Conservation (phyloP, 2,797 vertebrate species). For the Aselliscus stoliczkanus region DNA sequence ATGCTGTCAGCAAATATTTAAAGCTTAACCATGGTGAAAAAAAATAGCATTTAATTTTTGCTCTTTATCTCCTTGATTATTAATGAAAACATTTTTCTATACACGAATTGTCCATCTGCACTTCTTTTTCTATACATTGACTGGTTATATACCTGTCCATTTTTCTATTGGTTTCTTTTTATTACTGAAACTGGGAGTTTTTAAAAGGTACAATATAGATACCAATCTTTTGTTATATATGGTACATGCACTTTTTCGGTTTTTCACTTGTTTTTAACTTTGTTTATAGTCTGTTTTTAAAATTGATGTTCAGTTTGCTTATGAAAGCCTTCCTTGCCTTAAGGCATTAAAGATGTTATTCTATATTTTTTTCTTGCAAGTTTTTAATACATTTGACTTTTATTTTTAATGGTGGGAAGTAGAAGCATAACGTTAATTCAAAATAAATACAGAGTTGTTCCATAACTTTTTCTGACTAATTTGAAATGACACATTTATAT, state of each 20-base stretch:
- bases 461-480: neutral
- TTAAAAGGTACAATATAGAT: neutral
- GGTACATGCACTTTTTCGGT: neutral
- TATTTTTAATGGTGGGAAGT: neutral
- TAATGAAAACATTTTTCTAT: neutral
- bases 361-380: neutral
- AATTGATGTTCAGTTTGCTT: neutral
- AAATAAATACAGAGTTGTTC: neutral
- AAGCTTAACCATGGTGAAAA: neutral
- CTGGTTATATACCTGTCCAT: neutral
- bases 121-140: neutral
- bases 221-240: neutral
- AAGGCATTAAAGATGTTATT: neutral
- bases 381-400: neutral
- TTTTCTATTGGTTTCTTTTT: neutral
- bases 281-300: neutral
- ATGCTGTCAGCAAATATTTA: neutral
- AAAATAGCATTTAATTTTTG: neutral
- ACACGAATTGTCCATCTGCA: neutral
- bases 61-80: neutral
- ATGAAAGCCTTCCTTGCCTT: neutral
- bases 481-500: neutral
- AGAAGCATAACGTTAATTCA: neutral
- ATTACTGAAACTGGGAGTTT: neutral
- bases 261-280: neutral